Percentiles rank a stretch among this genome's conserved stretches.
phyloP scores from a whole-genome alignment of 2,888 invertebrate genomes.

The Peribatodes rhomboidaria region DNA sequence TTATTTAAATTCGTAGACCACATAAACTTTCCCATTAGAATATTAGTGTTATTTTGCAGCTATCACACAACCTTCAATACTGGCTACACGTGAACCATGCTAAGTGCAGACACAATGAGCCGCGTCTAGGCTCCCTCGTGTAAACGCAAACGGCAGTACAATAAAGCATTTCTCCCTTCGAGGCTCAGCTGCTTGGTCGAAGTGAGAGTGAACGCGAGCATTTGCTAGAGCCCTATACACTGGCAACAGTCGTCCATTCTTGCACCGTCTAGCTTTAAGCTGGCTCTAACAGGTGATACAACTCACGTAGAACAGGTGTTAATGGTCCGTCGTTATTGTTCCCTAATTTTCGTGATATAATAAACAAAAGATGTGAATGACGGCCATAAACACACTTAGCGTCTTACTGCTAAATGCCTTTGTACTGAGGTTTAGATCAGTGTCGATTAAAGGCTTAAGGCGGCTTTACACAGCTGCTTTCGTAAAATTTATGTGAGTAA shows the following conservation, averaged over 20 bases:
- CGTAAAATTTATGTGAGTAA: no score
- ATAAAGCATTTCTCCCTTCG: slow-evolving; percentile 63
- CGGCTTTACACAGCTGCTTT: no score
- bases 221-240: slow-evolving; percentile 57
- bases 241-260: slow-evolving; percentile 25
- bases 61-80: slow-evolving; percentile 3
- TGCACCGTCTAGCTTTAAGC: slow-evolving; percentile 29
- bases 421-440: no score
- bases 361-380: slow-evolving; percentile 8
- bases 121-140: slow-evolving; percentile 16
- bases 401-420: no score
- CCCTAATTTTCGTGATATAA: slow-evolving; percentile 3
- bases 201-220: slow-evolving; percentile 67
- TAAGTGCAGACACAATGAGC: slow-evolving; percentile 36
- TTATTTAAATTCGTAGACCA: no score
- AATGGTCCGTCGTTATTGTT: slow-evolving; percentile 23
- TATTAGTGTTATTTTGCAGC: no score
- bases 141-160: slow-evolving; percentile 45
- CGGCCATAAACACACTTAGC: not conserved
- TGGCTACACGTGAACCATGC: slow-evolving; percentile 25
- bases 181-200: slow-evolving; percentile 68
- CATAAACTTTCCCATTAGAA: no score
- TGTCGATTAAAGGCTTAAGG: no score
- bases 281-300: slow-evolving; percentile 24
- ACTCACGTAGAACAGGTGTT: slow-evolving; percentile 29